Base-by-base conservation (phyloP, 2,888 invertebrate genomes). In the Pseudolycoriella hygida region DNA sequence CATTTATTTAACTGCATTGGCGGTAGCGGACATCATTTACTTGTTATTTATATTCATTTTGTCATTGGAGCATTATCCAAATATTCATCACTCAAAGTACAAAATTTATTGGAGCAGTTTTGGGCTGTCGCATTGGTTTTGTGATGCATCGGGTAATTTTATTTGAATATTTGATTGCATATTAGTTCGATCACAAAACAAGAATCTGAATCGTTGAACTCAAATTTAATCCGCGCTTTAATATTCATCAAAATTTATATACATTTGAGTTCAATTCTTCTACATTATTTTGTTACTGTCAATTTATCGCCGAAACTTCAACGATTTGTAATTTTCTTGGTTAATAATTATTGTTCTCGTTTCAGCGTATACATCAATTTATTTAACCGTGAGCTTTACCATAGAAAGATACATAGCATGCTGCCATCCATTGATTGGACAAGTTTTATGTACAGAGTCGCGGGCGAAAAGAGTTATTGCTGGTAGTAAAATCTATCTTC, bases 401-500 rank as follows among this genome's bases (percentile, higher is more conserved):
- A 67, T 82, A 46, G 82, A 83, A 62, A 69, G 83, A 42, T 82
- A 80, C 65, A 76, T 82, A 49, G 80, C 80, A 19, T 80, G 82
- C 17, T 77, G 80, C 54, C 76, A 80, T 62, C 82, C 82, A 15
- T 73, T 83, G 59, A 70, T 72, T 50, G 78, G 80, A 38, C 76
- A 76, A 61, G 71, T 73, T 41, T 63, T 76, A 53, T 80, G 80
- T 61, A 81, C 81, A 2, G 77, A 80, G 55, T 69, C 73, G 41
- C 66, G 80, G 51, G 82, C 82, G 15, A 74, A 77, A 59, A 68
- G 70, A 56, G 74, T 79, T 50, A 77, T 79, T 46, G 60, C 71
- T 43, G 63, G 64, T 64, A 57, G 55, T 37, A 39, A 37, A n/a
- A 14, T 14, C 34, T 12, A 34, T 14, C n/a, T 34, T 14, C 8